Conservation (phyloP, 2,797 vertebrate genomes). For the Pseudocheirus occidentalis region DNA sequence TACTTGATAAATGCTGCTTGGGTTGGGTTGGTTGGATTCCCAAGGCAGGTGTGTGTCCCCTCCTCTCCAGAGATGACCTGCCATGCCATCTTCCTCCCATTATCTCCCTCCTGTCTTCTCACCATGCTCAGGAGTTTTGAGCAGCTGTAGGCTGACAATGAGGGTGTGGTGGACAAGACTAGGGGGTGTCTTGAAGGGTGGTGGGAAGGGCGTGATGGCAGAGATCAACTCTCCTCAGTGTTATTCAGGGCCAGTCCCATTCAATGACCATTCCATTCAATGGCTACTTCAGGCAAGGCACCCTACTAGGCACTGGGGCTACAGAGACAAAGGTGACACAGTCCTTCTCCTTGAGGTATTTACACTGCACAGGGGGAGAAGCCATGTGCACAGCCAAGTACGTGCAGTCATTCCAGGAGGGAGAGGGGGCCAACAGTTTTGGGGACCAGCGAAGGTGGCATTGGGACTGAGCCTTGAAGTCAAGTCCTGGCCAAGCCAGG, state of each 20-base stretch:
- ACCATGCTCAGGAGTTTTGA: not conserved
- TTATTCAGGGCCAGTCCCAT: not conserved
- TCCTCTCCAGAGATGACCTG: too few relatives aligned
- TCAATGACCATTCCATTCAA: not conserved
- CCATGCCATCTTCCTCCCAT: not conserved
- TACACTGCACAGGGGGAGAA: too few relatives aligned
- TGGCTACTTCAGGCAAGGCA: not conserved
- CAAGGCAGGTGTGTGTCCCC: not conserved
- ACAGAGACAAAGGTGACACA: not conserved
- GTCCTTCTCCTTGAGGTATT: not conserved
- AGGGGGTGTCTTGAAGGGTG: not conserved
- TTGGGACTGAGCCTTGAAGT: not conserved
- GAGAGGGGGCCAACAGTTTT: not conserved
- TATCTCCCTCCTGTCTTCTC: not conserved
- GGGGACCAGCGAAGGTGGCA: not conserved
- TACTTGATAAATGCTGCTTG: not conserved
- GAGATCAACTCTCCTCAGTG: not conserved
- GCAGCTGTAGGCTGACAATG: too few relatives aligned
- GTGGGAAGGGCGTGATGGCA: not conserved
- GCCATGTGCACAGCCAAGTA: not conserved
- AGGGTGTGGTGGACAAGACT: not conserved
- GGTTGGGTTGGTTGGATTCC: not conserved
- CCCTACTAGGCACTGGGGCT: too few relatives aligned
- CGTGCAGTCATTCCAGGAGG: not conserved
- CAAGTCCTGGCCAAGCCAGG: not conserved